phyloP scores from a whole-genome alignment of 2,113 vertebrate genomes.

The Dicerorhinus sumatrensis region DNA sequence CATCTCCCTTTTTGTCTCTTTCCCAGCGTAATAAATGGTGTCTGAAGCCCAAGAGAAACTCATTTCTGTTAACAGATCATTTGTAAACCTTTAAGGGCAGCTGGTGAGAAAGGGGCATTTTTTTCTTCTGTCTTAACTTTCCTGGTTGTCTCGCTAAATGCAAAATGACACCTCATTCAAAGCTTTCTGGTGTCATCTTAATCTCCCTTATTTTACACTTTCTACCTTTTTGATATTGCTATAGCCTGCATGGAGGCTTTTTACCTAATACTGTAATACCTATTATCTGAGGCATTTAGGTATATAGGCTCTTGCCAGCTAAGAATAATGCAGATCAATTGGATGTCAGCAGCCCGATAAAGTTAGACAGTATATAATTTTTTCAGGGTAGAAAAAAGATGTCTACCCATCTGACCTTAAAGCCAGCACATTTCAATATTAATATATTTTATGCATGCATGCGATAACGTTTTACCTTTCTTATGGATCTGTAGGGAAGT shows the following conservation, averaged over 20 bases:
- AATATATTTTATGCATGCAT: slow-evolving; percentile 89
- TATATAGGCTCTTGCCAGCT: slow-evolving; percentile 79
- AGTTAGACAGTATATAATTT: slow-evolving; percentile 82
- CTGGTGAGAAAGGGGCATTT: slow-evolving; percentile 66
- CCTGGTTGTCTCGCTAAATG: slow-evolving; percentile 80
- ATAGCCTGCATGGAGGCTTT: slow-evolving; percentile 79
- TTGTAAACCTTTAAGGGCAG: slow-evolving; percentile 80
- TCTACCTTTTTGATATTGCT: slow-evolving; percentile 83
- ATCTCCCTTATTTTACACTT: slow-evolving; percentile 82
- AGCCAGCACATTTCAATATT: slow-evolving; percentile 87
- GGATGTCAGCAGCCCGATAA: slow-evolving; percentile 86
- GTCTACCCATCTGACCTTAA: slow-evolving; percentile 86
- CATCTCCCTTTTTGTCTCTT: slow-evolving; percentile 54
- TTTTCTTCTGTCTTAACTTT: slow-evolving; percentile 79
- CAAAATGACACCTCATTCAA: slow-evolving; percentile 83
- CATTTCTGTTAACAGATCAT: slow-evolving; percentile 81
- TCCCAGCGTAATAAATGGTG: slow-evolving; percentile 79
- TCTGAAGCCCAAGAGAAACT: slow-evolving; percentile 80
- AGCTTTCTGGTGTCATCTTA: slow-evolving; percentile 84
- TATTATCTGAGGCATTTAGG: slow-evolving; percentile 85
- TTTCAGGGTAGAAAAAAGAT: slow-evolving; percentile 66
- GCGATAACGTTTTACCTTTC: slow-evolving; percentile 86
- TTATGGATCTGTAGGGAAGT: slow-evolving; percentile 88
- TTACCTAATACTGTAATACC: slow-evolving; percentile 85
- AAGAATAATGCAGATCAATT: slow-evolving; percentile 88